A percentile compares a stretch with the other conserved stretches of the same genome.
Conservation (phyloP, 2,797 vertebrate genomes). For the Halcyon leucocephala region DNA sequence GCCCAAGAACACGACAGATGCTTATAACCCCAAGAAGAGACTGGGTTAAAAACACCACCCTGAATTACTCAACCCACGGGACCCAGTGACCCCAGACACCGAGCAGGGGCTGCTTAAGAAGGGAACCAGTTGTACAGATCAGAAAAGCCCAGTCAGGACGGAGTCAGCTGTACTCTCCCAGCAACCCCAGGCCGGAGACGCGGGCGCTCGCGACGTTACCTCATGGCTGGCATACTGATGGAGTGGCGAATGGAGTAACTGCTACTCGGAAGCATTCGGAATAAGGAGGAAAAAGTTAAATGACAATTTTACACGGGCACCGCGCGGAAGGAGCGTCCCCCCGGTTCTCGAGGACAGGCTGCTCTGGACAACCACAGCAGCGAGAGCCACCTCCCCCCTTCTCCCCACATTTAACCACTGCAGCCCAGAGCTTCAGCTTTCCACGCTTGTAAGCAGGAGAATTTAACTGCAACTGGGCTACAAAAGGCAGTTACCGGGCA, state of each 20-base stretch:
- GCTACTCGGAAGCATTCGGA: slow-evolving; percentile 86
- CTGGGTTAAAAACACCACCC: background rate
- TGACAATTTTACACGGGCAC: background rate
- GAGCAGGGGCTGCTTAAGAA: background rate
- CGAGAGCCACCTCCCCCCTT: background rate
- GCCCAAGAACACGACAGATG: background rate
- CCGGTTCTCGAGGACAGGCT: background rate
- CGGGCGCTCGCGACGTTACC: slow-evolving; percentile 81
- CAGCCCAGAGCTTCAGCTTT: background rate
- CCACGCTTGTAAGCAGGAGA: background rate
- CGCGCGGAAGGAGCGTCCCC: accelerated
- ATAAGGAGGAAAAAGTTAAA: slow-evolving; percentile 74
- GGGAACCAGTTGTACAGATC: background rate
- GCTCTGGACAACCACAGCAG: accelerated
- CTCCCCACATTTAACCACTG: background rate
- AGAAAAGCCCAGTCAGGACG: background rate
- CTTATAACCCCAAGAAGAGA: background rate
- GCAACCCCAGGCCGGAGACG: background rate
- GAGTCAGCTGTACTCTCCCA: background rate
- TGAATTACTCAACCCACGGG: background rate
- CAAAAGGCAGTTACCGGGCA: background rate
- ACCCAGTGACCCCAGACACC: accelerated
- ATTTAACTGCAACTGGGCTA: background rate
- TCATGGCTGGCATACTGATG: slow-evolving; percentile 97
- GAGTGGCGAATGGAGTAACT: slow-evolving; percentile 95